A percentile compares a stretch with the other conserved stretches of the same genome.
Evolutionary conservation across 1,140 invertebrate genomes (phyloP).

Genomic region (Camponotus vicinus): DNA sequence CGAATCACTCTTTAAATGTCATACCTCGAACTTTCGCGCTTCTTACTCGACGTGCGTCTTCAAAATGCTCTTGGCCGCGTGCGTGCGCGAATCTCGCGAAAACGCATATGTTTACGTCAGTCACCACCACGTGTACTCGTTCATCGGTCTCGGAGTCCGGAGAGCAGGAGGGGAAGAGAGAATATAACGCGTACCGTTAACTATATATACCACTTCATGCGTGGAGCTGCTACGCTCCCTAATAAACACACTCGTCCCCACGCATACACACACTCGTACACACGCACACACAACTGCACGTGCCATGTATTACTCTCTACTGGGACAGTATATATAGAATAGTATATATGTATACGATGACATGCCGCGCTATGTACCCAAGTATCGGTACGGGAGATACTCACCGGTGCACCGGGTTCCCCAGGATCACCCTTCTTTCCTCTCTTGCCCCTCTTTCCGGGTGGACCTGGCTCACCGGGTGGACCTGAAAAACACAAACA

Average conservation of each 20-base stretch:
- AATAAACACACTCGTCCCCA: slow-evolving; percentile 60
- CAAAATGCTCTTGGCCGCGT: neutral
- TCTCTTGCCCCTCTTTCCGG: slow-evolving; percentile 94
- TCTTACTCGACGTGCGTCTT: neutral
- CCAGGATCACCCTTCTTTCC: slow-evolving; percentile 95
- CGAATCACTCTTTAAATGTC: neutral
- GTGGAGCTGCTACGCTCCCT: slow-evolving; percentile 59
- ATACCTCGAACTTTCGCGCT: neutral
- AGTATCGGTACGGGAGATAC: slow-evolving; percentile 74
- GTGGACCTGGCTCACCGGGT: slow-evolving; percentile 90
- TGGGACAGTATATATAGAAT: slow-evolving; percentile 16
- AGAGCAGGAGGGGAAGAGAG: neutral
- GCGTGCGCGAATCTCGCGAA: neutral
- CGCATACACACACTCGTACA: slow-evolving; percentile 28
- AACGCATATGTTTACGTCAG: slow-evolving; percentile 24
- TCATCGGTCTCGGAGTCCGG: neutral
- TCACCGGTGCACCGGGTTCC: slow-evolving; percentile 91
- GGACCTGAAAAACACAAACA: slow-evolving; percentile 88
- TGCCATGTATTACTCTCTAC: slow-evolving; percentile 53
- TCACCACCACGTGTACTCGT: slow-evolving; percentile 4
- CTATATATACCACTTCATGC: slow-evolving; percentile 62
- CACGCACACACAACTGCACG: slow-evolving; percentile 41
- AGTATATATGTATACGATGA: neutral
- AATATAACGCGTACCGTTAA: slow-evolving; percentile 56
- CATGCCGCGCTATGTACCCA: neutral